phyloP scores from a whole-genome alignment of 2,113 vertebrate species.

The Dromaius novaehollandiae region DNA sequence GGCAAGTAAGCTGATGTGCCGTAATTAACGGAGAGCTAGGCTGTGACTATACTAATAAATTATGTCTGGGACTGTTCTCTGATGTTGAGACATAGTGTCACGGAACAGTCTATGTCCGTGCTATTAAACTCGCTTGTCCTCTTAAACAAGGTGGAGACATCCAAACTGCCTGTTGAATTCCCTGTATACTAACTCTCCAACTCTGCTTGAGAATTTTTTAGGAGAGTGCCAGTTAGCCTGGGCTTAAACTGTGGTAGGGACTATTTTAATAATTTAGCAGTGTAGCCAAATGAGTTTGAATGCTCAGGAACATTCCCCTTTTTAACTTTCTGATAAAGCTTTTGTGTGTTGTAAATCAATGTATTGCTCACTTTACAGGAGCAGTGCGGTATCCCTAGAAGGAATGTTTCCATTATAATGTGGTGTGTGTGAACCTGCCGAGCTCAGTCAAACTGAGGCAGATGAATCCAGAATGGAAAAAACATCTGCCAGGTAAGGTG shows the following conservation, averaged over 20 bases:
- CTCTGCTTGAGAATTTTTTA: background rate
- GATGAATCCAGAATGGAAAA: background rate
- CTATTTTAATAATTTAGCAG: background rate
- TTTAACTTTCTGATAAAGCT: background rate
- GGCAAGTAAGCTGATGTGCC: background rate
- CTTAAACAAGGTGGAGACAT: background rate
- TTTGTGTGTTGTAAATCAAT: background rate
- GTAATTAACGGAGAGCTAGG: background rate
- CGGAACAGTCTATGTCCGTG: background rate
- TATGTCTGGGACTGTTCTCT: background rate
- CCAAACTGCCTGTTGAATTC: background rate
- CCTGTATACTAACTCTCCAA: background rate
- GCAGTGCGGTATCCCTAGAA: background rate
- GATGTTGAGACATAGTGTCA: rapidly evolving
- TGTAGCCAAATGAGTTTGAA: background rate
- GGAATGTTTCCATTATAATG: rapidly evolving
- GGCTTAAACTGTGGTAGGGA: background rate
- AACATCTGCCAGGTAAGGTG: background rate
- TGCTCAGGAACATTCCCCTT: background rate
- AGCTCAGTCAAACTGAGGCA: background rate
- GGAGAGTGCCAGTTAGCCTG: rapidly evolving
- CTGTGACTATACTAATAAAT: background rate
- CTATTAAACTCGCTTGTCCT: background rate
- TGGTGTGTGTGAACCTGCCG: background rate
- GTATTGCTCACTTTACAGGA: background rate